Conservation (phyloP, 2,797 vertebrate species). For the Rhinatrema bivittatum region DNA sequence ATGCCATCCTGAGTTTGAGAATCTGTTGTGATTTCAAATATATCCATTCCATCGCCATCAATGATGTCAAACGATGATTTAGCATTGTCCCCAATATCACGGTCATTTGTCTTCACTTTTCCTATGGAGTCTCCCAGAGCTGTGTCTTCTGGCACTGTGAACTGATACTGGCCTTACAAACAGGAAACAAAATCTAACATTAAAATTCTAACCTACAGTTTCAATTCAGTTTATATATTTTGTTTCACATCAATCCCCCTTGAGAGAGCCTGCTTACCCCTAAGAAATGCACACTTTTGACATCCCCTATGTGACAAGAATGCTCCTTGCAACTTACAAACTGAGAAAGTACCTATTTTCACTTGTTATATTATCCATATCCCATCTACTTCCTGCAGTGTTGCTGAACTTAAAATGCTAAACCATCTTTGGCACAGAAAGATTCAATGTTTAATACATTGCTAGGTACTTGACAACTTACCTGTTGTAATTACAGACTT, state of each 20-base stretch:
- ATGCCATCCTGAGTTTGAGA: conserved; percentile 87
- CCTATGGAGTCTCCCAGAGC: conserved; percentile 77
- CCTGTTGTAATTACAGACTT: conserved; percentile 23
- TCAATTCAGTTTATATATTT: background rate
- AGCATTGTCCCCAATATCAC: conserved; percentile 88
- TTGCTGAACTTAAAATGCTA: conserved; percentile 29
- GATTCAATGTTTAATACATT: conserved; percentile 2
- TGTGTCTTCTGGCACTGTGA: conserved; percentile 86
- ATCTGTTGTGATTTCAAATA: conserved; percentile 87
- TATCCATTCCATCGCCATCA: conserved; percentile 81
- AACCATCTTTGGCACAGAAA: conserved; percentile 28
- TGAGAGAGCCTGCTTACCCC: too few species aligned
- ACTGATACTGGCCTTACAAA: conserved; percentile 85
- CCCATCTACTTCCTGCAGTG: conserved; percentile 1
- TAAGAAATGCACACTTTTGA: too few species aligned
- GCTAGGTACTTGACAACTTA: conserved; percentile 27
- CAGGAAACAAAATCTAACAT: conserved; percentile 23
- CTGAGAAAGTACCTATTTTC: conserved; percentile 1
- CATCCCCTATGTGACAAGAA: too few species aligned
- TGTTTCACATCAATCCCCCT: background rate
- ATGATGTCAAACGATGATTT: conserved; percentile 87
- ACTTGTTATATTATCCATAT: conserved; percentile 2
- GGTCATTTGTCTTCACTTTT: conserved; percentile 85
- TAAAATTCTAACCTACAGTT: conserved; percentile 3
- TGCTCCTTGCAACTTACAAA: background rate